These are phyloP conservation scores for Falco punctatus DNA, from an alignment of 2,113 vertebrate species.

Conservation along the genomic window DNA sequence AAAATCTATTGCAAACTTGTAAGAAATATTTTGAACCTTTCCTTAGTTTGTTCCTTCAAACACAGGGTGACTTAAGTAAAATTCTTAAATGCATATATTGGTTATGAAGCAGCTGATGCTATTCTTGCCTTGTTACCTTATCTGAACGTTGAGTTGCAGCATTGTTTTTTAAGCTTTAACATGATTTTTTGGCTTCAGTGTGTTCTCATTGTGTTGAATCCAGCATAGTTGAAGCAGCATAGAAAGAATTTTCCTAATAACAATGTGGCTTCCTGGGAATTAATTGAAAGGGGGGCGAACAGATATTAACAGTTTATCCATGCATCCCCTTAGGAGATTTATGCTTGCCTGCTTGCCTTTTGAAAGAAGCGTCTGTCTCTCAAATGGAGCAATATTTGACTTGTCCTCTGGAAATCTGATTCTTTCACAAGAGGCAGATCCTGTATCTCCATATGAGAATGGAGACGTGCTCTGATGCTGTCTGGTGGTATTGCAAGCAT, in stretches of 20 bases:
- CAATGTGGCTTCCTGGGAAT: not conserved
- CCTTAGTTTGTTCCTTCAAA: not conserved
- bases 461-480: not conserved
- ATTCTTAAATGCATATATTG: not conserved
- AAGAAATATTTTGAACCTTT: not conserved
- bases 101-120: not conserved
- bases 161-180: not conserved
- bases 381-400: not conserved
- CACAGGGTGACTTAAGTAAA: not conserved
- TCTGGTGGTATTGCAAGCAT: not conserved
- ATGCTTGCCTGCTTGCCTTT: not conserved
- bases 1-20: not conserved
- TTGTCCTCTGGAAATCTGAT: not conserved
- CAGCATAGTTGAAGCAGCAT: not conserved
- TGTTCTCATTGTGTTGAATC: not conserved
- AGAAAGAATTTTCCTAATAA: not conserved
- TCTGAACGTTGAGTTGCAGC: not conserved
- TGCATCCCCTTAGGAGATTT: not conserved
- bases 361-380: not conserved
- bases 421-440: not conserved
- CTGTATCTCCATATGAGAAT: not conserved
- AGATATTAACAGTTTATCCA: not conserved
- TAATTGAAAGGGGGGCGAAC: not conserved
- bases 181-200: not conserved
- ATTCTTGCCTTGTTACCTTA: not conserved